Percentiles rank a stretch among this genome's conserved stretches.
phyloP scores from a whole-genome alignment of 92 coral and sea anemone genomes.

The Porites divaricata region DNA sequence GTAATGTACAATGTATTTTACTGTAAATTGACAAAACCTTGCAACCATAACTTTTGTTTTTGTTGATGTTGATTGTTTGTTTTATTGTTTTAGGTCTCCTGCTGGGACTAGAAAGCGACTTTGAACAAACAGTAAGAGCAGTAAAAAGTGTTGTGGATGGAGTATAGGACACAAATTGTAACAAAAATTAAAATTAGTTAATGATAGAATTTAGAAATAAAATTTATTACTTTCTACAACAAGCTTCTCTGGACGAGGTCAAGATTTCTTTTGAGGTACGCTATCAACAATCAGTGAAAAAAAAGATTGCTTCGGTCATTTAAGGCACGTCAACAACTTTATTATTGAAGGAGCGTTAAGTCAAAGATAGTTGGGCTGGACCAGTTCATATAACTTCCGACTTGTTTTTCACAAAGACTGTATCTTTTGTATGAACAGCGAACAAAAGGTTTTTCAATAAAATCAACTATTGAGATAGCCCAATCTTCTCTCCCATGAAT shows the following conservation, averaged over 20 bases:
- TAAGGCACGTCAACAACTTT: no score
- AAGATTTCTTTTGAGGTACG: neutral
- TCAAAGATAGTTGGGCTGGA: no score
- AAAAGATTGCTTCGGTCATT: neutral
- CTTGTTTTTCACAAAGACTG: no score
- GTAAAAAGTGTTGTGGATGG: constrained; percentile 86
- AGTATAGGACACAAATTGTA: constrained; percentile 43
- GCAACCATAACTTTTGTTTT: no score
- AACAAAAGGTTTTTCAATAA: no score
- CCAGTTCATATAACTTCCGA: no score
- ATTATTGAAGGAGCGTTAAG: no score
- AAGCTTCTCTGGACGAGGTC: neutral
- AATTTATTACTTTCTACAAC: neutral
- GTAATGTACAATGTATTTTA: no score
- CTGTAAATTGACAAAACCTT: no score
- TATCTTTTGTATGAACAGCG: no score
- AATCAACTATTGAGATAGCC: no score
- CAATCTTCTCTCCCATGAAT: no score
- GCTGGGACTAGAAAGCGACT: constrained; percentile 87
- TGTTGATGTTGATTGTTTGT: neutral
- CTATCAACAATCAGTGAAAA: neutral
- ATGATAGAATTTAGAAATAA: constrained; percentile 10
- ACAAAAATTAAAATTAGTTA: neutral
- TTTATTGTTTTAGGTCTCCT: constrained; percentile 76
- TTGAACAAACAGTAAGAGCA: constrained; percentile 78